Evolutionary conservation across 2,113 vertebrate species (phyloP).

Genomic region (Mixornis gularis): DNA sequence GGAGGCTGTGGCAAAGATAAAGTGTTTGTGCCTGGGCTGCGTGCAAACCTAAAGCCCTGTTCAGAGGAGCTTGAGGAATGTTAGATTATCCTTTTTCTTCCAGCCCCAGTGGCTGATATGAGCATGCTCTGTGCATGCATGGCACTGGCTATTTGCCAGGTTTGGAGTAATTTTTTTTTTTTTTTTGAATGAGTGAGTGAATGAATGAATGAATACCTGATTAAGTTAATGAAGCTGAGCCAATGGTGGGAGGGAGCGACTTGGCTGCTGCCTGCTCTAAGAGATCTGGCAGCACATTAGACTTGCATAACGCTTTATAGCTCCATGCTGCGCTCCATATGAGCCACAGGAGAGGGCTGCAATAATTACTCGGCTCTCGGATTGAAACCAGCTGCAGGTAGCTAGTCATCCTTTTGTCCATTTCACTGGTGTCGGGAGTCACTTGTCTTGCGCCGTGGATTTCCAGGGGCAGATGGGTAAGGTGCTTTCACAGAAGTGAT

Average conservation of each 20-base stretch:
- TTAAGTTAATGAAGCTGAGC: constrained; percentile 80
- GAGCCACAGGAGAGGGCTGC: constrained; percentile 64
- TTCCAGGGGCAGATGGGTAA: constrained; percentile 16
- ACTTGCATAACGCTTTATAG: constrained; percentile 77
- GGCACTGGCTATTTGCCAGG: constrained; percentile 72
- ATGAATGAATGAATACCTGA: constrained; percentile 92
- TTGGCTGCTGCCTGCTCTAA: constrained; percentile 74
- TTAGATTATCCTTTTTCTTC: background rate
- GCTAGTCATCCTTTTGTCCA: constrained; percentile 44
- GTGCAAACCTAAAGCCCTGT: background rate
- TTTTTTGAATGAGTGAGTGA: constrained; percentile 84
- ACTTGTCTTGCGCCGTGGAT: background rate
- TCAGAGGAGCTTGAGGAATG: background rate
- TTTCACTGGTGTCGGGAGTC: constrained; percentile 24
- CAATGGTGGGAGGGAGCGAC: constrained; percentile 71
- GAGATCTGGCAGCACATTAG: constrained; percentile 80
- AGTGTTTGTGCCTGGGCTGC: rapidly evolving
- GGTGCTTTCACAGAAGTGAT: background rate
- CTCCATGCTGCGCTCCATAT: constrained; percentile 68
- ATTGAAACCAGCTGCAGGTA: constrained; percentile 68
- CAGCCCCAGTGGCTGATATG: background rate
- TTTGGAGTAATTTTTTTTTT: constrained; percentile 56
- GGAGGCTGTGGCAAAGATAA: background rate
- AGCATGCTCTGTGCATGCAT: constrained; percentile 38
- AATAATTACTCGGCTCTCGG: constrained; percentile 37